phyloP scores from a whole-genome alignment of 2,113 vertebrate genomes.

The Peucedramus taeniatus region DNA sequence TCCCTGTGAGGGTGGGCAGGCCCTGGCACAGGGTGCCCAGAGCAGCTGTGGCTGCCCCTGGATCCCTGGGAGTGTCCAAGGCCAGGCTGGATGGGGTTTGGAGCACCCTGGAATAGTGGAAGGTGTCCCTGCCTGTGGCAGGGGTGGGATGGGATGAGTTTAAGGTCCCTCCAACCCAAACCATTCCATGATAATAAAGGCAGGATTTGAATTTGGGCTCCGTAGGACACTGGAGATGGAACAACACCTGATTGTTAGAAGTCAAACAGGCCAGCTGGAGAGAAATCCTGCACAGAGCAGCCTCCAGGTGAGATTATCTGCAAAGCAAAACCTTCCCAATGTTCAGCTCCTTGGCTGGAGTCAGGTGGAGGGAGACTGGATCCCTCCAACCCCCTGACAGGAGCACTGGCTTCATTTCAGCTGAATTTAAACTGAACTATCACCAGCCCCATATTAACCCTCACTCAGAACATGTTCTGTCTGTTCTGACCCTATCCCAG shows the following conservation, averaged over 20 bases:
- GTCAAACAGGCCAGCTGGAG: background rate
- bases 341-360: background rate
- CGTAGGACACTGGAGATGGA: accelerated
- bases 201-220: background rate
- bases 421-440: background rate
- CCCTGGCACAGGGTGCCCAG: background rate
- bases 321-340: background rate
- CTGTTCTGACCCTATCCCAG: background rate
- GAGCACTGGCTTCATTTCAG: background rate
- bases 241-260: accelerated
- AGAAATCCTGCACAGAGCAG: background rate
- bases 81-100: accelerated
- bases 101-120: accelerated
- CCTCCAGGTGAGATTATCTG: background rate
- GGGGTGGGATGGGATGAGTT: background rate
- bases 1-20: accelerated
- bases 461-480: background rate
- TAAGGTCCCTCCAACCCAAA: background rate
- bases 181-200: background rate
- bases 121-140: background rate
- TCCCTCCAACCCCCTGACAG: background rate
- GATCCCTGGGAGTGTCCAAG: background rate
- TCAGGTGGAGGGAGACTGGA: background rate
- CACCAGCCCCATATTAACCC: background rate
- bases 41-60: background rate